phyloP scores from a whole-genome alignment of 1,140 invertebrate species.

The Chrysoperla carnea region DNA sequence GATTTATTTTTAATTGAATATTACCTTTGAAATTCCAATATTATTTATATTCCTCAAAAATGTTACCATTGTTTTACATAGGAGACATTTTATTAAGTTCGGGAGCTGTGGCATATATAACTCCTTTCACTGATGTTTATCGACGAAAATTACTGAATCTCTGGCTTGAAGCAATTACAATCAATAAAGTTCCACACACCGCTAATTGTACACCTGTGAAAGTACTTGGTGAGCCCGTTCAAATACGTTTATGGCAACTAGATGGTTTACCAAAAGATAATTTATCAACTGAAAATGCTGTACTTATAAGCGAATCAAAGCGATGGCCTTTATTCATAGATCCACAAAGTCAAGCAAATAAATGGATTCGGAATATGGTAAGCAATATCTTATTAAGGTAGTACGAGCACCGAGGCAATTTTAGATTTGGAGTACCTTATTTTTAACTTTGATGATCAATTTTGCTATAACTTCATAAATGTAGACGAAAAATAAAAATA shows the following conservation, averaged over 20 bases:
- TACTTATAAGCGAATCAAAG: slow-evolving; percentile 37
- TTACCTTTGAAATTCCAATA: slow-evolving; percentile 3
- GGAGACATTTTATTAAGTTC: slow-evolving; percentile 35
- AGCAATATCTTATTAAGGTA: slow-evolving; percentile 1
- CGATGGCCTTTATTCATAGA: slow-evolving; percentile 55
- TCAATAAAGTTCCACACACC: slow-evolving; percentile 29
- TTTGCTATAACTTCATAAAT: no score
- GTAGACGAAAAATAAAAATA: neutral
- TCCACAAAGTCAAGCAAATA: slow-evolving; percentile 50
- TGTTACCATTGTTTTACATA: slow-evolving; percentile 10
- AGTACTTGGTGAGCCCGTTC: slow-evolving; percentile 40
- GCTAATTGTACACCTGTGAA: slow-evolving; percentile 32
- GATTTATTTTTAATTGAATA: slow-evolving; percentile 32
- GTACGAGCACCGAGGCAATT: no score
- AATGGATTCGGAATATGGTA: slow-evolving; percentile 55
- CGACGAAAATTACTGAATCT: slow-evolving; percentile 17
- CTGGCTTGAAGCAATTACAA: slow-evolving; percentile 14
- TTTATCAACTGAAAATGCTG: slow-evolving; percentile 49
- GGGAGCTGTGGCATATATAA: slow-evolving; percentile 50
- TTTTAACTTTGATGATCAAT: neutral
- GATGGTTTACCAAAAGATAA: slow-evolving; percentile 45
- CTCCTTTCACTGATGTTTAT: slow-evolving; percentile 42
- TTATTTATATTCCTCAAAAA: no score
- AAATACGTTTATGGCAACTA: slow-evolving; percentile 43
- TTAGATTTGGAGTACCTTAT: neutral